A percentile compares a stretch with the other conserved stretches of the same genome.
Evolutionary conservation across 2,888 invertebrate species (phyloP).

Genomic region (Cistogaster globosa): DNA sequence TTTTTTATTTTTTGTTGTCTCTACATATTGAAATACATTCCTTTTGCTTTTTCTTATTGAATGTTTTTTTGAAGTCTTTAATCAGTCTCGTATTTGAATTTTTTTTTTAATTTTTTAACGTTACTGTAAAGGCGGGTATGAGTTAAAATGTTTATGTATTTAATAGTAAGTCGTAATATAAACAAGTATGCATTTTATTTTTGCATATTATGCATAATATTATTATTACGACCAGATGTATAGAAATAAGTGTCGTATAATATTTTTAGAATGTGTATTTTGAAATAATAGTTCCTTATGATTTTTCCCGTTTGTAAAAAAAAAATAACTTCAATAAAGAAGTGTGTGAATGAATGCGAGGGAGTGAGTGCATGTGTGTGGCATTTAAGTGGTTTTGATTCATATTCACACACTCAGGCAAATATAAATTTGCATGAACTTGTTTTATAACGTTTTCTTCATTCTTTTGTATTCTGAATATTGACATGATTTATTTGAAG

Average conservation of each 20-base stretch:
- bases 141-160: not conserved
- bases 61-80: not conserved
- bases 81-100: not conserved
- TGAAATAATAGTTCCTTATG: conserved; percentile 43
- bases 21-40: conserved; percentile 12
- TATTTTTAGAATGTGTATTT: conserved; percentile 7
- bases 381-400: conserved; percentile 66
- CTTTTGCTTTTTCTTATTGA: conserved; percentile 13
- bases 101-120: not conserved
- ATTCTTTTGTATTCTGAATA: conserved; percentile 56
- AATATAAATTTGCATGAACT: conserved; percentile 8
- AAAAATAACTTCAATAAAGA: conserved; percentile 21
- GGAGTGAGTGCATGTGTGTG: conserved; percentile 49
- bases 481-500: conserved; percentile 70
- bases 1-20: not conserved
- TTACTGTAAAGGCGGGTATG: not conserved
- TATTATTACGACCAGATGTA: conserved; percentile 64
- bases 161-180: not conserved
- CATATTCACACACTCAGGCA: conserved; percentile 20
- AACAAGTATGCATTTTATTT: conserved; percentile 58
- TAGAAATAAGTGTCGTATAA: conserved; percentile 18
- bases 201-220: conserved; percentile 67
- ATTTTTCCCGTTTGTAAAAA: conserved; percentile 3
- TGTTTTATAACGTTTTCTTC: conserved; percentile 22
- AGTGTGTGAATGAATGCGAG: conserved; percentile 14